These are phyloP conservation scores for Malurus leucopterus DNA, from an alignment of 2,797 vertebrate species.

Conservation along the genomic window DNA sequence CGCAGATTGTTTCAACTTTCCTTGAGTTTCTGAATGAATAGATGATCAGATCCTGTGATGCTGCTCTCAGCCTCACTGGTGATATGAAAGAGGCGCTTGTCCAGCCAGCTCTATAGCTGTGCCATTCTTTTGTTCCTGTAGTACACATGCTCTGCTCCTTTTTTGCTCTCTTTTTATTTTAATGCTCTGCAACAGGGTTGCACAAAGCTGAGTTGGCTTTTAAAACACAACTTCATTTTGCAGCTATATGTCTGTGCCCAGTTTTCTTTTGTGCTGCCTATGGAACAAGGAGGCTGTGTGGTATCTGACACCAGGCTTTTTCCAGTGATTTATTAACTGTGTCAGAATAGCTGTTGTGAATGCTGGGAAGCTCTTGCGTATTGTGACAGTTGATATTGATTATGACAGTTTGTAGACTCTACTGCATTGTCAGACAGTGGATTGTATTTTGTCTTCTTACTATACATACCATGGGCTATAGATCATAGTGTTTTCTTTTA, in stretches of 20 bases:
- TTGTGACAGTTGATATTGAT: conserved; percentile 67
- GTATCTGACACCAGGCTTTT: conserved; percentile 60
- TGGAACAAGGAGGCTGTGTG: conserved; percentile 49
- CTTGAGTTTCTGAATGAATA: conserved; percentile 37
- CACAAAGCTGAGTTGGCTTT: conserved; percentile 2
- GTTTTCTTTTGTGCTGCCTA: conserved; percentile 52
- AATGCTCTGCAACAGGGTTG: not conserved
- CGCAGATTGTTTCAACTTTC: conserved; percentile 39
- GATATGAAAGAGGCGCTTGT: conserved; percentile 34
- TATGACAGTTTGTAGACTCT: conserved; percentile 65
- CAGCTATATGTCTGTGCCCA: not conserved
- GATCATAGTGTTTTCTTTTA: conserved; percentile 45
- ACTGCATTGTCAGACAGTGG: conserved; percentile 40
- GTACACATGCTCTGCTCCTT: not conserved
- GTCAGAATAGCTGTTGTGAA: conserved; percentile 65
- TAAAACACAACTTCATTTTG: conserved; percentile 41
- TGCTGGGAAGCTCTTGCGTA: conserved; percentile 57
- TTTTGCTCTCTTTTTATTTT: conserved; percentile 29
- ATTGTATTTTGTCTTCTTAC: conserved; percentile 52
- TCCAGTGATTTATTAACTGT: conserved; percentile 70
- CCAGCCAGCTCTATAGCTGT: not conserved
- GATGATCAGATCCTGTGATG: not conserved
- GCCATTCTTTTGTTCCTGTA: not conserved
- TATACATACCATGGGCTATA: conserved; percentile 53
- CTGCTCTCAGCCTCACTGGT: not conserved